Evolutionary conservation across 2,888 invertebrate species (phyloP).

Genomic region (Agriopis leucophaearia): DNA sequence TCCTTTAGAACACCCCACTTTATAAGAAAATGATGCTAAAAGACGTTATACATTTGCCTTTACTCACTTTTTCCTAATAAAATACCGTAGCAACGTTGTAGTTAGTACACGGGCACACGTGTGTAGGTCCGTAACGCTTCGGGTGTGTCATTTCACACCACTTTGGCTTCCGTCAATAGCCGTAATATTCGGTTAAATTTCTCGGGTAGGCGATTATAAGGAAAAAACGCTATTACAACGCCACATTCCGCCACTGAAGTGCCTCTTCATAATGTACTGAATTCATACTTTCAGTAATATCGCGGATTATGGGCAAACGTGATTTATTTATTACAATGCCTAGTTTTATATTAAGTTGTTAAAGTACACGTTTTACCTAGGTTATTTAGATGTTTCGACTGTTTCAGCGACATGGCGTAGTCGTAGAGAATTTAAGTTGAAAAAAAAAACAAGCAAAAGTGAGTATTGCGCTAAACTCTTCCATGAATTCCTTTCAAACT

Average conservation of each 20-base stretch:
- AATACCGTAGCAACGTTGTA: too few relatives aligned
- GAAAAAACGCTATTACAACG: slow-evolving; percentile 33
- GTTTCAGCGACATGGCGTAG: too few relatives aligned
- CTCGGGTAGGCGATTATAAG: slow-evolving; percentile 41
- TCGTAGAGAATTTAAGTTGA: too few relatives aligned
- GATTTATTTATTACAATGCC: slow-evolving; percentile 18
- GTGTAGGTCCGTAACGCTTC: slow-evolving; percentile 27
- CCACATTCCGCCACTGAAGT: slow-evolving; percentile 26
- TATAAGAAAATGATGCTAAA: not conserved
- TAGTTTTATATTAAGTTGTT: not conserved
- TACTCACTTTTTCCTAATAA: too few relatives aligned
- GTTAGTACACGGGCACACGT: not conserved
- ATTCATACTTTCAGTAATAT: slow-evolving; percentile 35
- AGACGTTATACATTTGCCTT: too few relatives aligned
- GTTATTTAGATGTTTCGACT: too few relatives aligned
- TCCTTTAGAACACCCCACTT: too few relatives aligned
- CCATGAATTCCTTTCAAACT: too few relatives aligned
- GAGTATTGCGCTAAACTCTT: too few relatives aligned
- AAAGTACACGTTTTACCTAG: not conserved
- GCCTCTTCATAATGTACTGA: slow-evolving; percentile 29
- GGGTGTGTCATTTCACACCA: slow-evolving; percentile 62
- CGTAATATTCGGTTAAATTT: slow-evolving; percentile 41
- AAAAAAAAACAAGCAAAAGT: too few relatives aligned
- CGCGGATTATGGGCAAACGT: slow-evolving; percentile 18
- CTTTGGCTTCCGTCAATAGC: slow-evolving; percentile 52